These are phyloP conservation scores for Notiomystis cincta DNA, from an alignment of 2,113 vertebrate species.

Conservation along the genomic window DNA sequence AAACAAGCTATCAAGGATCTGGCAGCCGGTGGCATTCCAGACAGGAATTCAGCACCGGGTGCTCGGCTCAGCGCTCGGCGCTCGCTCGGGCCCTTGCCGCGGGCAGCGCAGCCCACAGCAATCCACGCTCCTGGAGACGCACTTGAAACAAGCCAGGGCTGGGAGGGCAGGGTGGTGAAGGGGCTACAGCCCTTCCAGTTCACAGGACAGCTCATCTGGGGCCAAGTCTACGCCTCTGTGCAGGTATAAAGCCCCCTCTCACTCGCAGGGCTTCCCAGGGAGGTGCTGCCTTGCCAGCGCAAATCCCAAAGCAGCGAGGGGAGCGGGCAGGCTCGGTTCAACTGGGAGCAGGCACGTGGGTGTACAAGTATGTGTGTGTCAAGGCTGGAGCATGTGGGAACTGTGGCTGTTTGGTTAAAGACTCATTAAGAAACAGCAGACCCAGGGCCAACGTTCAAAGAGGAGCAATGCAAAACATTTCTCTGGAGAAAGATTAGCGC, in stretches of 20 bases:
- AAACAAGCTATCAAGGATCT: constrained; percentile 57
- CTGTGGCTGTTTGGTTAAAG: background rate
- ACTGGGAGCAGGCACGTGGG: background rate
- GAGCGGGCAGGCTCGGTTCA: background rate
- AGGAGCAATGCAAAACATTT: background rate
- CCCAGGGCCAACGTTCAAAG: constrained; percentile 5
- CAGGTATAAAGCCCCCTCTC: background rate
- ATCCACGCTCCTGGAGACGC: background rate
- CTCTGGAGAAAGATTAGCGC: constrained; percentile 22
- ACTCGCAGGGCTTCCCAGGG: rapidly evolving
- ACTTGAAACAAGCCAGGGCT: background rate
- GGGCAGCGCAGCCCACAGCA: background rate
- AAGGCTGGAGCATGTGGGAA: constrained; percentile 24
- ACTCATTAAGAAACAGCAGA: constrained; percentile 15
- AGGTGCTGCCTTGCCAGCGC: background rate
- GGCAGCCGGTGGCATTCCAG: constrained; percentile 28
- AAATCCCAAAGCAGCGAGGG: background rate
- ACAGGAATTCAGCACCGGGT: background rate
- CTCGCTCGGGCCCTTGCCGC: background rate
- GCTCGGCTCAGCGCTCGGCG: rapidly evolving
- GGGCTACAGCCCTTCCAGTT: background rate
- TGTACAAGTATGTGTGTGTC: background rate
- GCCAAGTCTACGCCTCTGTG: background rate
- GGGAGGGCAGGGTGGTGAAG: background rate
- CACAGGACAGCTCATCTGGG: background rate